Percentiles rank a stretch among this genome's conserved stretches.
phyloP scores from a whole-genome alignment of 2,797 vertebrate species.

The Spea hammondii region DNA sequence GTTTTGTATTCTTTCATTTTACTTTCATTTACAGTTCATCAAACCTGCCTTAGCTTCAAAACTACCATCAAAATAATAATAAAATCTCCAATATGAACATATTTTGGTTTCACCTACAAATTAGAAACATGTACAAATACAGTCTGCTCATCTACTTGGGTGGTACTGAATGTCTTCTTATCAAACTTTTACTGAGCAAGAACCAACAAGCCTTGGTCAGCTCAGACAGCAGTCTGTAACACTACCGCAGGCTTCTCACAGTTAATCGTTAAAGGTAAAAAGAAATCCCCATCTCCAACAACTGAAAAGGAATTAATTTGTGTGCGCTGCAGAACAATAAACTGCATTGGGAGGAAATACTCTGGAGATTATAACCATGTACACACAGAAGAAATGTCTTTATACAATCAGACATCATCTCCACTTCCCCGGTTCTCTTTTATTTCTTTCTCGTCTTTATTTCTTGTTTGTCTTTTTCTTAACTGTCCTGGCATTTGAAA shows the following conservation, averaged over 20 bases:
- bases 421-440: constrained; percentile 59
- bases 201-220: too few species aligned
- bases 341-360: constrained; percentile 72
- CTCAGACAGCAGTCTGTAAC: constrained; percentile 1
- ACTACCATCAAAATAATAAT: too few species aligned
- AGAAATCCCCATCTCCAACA: constrained; percentile 23
- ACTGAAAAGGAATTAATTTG: constrained; percentile 76
- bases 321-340: constrained; percentile 72
- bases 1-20: too few species aligned
- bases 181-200: too few species aligned
- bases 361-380: constrained; percentile 70
- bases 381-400: constrained; percentile 66
- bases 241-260: neutral
- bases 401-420: constrained; percentile 62
- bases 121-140: constrained; percentile 88
- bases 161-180: too few species aligned
- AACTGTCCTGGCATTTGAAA: constrained; percentile 29
- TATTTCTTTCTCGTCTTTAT: constrained; percentile 50
- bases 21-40: too few species aligned
- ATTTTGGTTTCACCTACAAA: constrained; percentile 27
- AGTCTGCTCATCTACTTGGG: constrained; percentile 51
- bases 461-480: constrained; percentile 22
- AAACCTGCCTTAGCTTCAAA: too few species aligned
- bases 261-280: constrained; percentile 25
- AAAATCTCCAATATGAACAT: too few species aligned